These are phyloP conservation scores for Heliconius cydno DNA, from an alignment of 2,888 invertebrate species.

Conservation along the genomic window DNA sequence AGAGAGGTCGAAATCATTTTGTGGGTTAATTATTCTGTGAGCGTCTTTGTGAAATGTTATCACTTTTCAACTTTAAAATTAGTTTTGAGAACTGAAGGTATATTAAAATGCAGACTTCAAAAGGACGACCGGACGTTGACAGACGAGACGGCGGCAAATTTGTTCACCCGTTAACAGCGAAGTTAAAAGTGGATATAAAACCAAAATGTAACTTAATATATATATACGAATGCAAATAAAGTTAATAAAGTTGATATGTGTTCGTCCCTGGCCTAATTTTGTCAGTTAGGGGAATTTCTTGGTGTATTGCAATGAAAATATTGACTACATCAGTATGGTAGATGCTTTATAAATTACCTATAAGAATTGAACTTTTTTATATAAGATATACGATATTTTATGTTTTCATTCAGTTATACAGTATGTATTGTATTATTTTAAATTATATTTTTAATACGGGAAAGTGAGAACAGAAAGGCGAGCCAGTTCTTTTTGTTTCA, in stretches of 20 bases:
- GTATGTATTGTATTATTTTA: too few relatives aligned
- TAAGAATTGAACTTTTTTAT: too few relatives aligned
- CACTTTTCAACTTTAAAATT: not conserved
- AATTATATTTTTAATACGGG: too few relatives aligned
- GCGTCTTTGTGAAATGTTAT: not conserved
- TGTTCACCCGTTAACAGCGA: not conserved
- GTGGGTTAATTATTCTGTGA: not conserved
- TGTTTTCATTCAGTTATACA: too few relatives aligned
- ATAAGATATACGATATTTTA: too few relatives aligned
- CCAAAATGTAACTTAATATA: not conserved
- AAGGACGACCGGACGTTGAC: constrained; percentile 20
- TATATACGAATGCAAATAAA: not conserved
- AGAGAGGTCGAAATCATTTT: not conserved
- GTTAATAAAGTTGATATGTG: not conserved
- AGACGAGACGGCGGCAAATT: constrained; percentile 22
- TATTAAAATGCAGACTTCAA: constrained; percentile 19
- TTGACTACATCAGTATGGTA: not conserved
- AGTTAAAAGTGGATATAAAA: constrained; percentile 1
- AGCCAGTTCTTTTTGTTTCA: too few relatives aligned
- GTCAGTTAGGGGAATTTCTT: not conserved
- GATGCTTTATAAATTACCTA: not conserved
- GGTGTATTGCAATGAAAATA: not conserved
- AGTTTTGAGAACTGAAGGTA: not conserved
- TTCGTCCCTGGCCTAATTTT: constrained; percentile 10
- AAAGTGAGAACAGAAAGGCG: too few relatives aligned